Percentiles rank a stretch among this genome's conserved stretches.
Conservation (phyloP, 2,888 invertebrate species). For the Vannuccia rotundouncinata region DNA sequence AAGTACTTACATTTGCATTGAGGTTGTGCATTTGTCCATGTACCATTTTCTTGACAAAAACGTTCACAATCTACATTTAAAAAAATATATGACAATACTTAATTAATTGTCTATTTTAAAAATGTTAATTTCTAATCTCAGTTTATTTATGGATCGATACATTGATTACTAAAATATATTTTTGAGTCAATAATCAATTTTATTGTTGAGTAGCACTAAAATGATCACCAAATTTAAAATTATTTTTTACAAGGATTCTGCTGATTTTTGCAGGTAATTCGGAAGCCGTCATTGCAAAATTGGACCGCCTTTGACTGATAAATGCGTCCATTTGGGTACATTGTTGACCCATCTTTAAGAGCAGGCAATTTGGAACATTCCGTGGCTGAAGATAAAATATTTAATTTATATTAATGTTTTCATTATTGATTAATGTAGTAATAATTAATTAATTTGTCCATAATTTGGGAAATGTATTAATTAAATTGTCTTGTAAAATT, state of each 20-base stretch:
- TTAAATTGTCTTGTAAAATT: no score
- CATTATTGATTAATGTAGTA: no score
- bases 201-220: no score
- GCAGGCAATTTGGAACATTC: not conserved
- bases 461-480: no score
- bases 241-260: not conserved
- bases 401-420: no score
- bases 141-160: not conserved
- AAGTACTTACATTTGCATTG: not conserved
- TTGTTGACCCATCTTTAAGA: not conserved
- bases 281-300: constrained; percentile 33
- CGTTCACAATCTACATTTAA: not conserved
- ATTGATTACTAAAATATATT: not conserved
- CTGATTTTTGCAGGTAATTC: not conserved
- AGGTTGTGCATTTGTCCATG: not conserved
- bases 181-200: not conserved
- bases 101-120: no score
- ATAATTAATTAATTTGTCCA: no score
- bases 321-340: constrained; percentile 8
- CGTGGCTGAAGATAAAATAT: not conserved
- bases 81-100: no score
- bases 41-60: not conserved
- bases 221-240: no score
- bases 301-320: constrained; percentile 24
- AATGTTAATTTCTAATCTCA: not conserved